phyloP scores from a whole-genome alignment of 2,797 vertebrate species.

The Arnoldichthys spilopterus region DNA sequence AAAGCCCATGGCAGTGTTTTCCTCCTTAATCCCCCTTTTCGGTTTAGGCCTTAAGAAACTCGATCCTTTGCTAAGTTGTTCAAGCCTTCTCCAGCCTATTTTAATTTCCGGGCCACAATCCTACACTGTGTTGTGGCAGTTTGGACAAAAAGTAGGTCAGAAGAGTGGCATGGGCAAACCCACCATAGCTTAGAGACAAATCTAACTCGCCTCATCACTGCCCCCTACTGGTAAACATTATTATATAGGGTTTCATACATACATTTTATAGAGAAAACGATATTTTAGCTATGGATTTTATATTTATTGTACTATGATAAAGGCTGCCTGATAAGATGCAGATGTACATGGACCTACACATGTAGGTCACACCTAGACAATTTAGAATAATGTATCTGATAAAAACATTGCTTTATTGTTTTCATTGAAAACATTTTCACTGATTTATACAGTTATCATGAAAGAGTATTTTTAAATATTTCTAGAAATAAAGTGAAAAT shows the following conservation, averaged over 20 bases:
- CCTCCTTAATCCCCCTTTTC: conserved; percentile 1
- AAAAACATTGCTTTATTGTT: too few species aligned
- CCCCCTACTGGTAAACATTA: conserved; percentile 48
- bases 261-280: too few species aligned
- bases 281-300: not conserved
- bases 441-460: too few species aligned
- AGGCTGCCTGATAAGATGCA: too few species aligned
- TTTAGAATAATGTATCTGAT: too few species aligned
- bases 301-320: too few species aligned
- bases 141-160: conserved; percentile 55
- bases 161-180: conserved; percentile 25
- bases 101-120: conserved; percentile 31
- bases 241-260: not conserved
- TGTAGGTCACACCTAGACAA: too few species aligned
- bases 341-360: too few species aligned
- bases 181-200: not conserved
- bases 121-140: conserved; percentile 24
- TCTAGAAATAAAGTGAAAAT: too few species aligned
- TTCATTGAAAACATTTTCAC: too few species aligned
- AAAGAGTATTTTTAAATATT: too few species aligned
- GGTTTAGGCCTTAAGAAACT: conserved; percentile 13
- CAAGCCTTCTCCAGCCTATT: conserved; percentile 1
- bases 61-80: conserved; percentile 26
- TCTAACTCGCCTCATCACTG: conserved; percentile 26
- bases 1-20: not conserved